These are phyloP conservation scores for Pseudois nayaur DNA, from an alignment of 2,113 vertebrate species.

Conservation along the genomic window DNA sequence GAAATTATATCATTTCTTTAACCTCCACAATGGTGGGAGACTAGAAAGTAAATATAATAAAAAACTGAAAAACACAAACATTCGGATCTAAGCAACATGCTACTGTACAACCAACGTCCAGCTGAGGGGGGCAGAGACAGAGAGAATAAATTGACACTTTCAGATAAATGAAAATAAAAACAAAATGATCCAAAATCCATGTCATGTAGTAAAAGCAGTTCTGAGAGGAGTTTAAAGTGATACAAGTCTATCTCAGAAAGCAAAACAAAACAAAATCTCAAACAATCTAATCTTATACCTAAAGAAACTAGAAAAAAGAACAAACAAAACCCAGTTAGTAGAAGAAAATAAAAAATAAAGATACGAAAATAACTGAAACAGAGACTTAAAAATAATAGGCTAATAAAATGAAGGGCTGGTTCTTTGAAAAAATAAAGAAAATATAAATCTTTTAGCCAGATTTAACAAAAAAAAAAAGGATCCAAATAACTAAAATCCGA, in stretches of 20 bases:
- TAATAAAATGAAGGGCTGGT: neutral
- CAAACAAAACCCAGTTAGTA: neutral
- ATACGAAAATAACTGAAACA: neutral
- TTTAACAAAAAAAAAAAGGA: neutral
- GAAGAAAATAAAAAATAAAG: neutral
- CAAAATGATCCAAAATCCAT: neutral
- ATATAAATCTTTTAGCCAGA: neutral
- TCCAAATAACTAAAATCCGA: neutral
- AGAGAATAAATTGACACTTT: neutral
- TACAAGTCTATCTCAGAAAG: neutral
- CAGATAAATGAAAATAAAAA: neutral
- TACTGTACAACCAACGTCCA: neutral
- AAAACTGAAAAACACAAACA: neutral
- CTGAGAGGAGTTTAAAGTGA: neutral
- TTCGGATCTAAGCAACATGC: neutral
- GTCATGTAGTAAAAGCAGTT: neutral
- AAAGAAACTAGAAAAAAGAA: neutral
- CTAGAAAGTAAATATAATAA: neutral
- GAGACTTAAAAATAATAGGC: neutral
- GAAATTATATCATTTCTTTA: neutral
- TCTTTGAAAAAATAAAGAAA: neutral
- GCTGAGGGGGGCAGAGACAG: rapidly evolving
- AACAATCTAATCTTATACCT: neutral
- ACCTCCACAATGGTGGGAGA: neutral
- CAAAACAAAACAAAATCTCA: neutral